phyloP scores from a whole-genome alignment of 2,113 vertebrate species.

The Phocoena sinus region DNA sequence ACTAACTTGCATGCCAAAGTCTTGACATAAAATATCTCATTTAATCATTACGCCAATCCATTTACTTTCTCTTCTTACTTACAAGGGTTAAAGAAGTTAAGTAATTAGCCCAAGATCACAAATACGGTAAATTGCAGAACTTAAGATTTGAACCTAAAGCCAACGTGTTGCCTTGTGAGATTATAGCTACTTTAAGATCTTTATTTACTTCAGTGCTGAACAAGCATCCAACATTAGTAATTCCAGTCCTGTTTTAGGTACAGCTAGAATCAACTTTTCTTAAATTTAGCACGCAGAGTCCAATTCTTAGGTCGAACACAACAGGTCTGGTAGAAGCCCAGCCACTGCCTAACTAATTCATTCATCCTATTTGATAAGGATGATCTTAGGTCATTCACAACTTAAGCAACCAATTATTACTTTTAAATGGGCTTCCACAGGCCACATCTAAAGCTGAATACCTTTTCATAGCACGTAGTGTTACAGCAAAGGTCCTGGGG shows the following conservation, averaged over 20 bases:
- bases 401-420: not conserved
- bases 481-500: not conserved
- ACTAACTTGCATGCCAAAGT: not conserved
- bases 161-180: not conserved
- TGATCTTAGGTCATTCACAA: conserved; percentile 7
- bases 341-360: not conserved
- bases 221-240: not conserved
- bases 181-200: not conserved
- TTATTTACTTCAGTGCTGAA: not conserved
- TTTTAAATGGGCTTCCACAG: conserved; percentile 4
- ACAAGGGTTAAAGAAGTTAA: not conserved
- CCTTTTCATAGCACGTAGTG: not conserved
- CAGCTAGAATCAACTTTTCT: not conserved
- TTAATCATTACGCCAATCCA: not conserved
- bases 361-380: not conserved
- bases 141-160: not conserved
- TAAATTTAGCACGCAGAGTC: not conserved
- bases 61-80: not conserved
- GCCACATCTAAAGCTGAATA: not conserved
- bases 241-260: not conserved
- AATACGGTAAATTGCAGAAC: not conserved
- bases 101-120: not conserved
- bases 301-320: not conserved
- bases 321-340: not conserved
- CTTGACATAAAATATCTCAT: not conserved